phyloP scores from a whole-genome alignment of 2,888 invertebrate genomes.

The Euclidia mi region DNA sequence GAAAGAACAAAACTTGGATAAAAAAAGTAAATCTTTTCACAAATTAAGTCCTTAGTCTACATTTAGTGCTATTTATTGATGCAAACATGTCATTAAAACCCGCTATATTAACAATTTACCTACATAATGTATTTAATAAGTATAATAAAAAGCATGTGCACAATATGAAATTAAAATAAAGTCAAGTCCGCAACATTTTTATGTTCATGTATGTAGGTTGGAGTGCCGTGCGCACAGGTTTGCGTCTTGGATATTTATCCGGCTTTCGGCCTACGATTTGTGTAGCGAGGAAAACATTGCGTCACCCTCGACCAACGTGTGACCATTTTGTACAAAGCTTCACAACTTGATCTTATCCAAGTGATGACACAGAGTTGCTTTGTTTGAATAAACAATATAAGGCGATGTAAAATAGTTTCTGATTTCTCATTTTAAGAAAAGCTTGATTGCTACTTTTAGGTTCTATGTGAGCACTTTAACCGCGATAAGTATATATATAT shows the following conservation, averaged over 20 bases:
- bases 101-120: slow-evolving; percentile 29
- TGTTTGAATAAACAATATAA: slow-evolving; percentile 21
- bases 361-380: slow-evolving; percentile 46
- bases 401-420: no score
- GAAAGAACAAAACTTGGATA: no score
- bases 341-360: slow-evolving; percentile 52
- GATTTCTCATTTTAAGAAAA: no score
- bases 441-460: no score
- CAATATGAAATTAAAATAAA: slow-evolving; percentile 72
- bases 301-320: slow-evolving; percentile 68
- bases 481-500: no score
- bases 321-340: slow-evolving; percentile 62
- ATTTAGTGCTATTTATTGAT: no score
- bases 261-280: slow-evolving; percentile 81
- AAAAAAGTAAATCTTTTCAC: no score
- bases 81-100: slow-evolving; percentile 41
- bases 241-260: slow-evolving; percentile 75
- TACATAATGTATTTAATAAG: slow-evolving; percentile 45
- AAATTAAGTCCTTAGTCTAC: no score
- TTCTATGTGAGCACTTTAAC: no score
- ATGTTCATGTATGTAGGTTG: slow-evolving; percentile 85
- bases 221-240: slow-evolving; percentile 86
- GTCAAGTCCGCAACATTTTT: slow-evolving; percentile 76
- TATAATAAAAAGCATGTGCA: slow-evolving; percentile 55
- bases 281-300: slow-evolving; percentile 78